Base-by-base conservation (phyloP, 37 sponge, comb jelly and placozoan genomes). In the Trichoplax adhaerens region DNA sequence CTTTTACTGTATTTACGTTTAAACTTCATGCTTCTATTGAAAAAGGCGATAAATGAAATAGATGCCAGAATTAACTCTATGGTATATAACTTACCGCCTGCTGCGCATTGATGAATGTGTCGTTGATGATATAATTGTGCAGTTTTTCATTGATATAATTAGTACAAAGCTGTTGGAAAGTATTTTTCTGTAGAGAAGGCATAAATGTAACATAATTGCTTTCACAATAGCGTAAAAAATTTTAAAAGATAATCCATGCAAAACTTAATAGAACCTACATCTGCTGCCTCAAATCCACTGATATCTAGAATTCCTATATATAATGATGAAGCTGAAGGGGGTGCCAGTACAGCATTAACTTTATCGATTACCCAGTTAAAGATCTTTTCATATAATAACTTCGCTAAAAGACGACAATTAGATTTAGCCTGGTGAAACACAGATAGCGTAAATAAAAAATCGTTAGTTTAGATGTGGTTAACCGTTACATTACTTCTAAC, bases 281-380 rank as follows among this genome's bases (percentile, higher is more conserved):
- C 29, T 29, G 29, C 29, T 29, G 29, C 29, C 29, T 29, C 29
- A 77, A 93, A 93, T 0, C 94, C 94, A 81, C 88, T 89, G 56
- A 93, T 93, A 68, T 93, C 94, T 56, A 93, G 80, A 1, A 93
- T 90, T 57, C 94, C 94, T 62, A 93, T 93, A 83, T 89, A 93
- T 60, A 78, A 60, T 53, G 71, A 47, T 1, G 74, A 56, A 1
- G 85, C 90, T 7, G 75, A n/a, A 55, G 87, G 90, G 1, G 94
- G 90, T 64, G 85, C 86, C 57, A 87, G 88, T 69, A 87, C 86
- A 3, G 84, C 77, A 74, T 93, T 93, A 78, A 93, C 89, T 76
- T 93, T 89, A 3, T 80, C 60, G 48, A 93, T 87, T 62, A 93
- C 57, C 94, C 94, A 93, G 56, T 82, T 81, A 79, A 93, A 93